phyloP scores from a whole-genome alignment of 2,113 vertebrate species.

The Brachyhypopomus occidentalis region DNA sequence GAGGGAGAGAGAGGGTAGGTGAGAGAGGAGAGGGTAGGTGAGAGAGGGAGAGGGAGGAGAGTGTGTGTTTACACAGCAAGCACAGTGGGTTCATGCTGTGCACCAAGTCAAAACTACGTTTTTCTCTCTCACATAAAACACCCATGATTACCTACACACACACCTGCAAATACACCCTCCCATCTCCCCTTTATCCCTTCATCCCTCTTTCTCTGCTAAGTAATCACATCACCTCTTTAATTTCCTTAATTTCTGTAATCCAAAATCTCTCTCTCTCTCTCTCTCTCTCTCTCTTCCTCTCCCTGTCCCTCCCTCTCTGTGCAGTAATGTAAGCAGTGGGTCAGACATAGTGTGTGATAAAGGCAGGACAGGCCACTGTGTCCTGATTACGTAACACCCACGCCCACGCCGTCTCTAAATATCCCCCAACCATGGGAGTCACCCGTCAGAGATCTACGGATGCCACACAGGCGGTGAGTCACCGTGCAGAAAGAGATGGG shows the following conservation, averaged over 20 bases:
- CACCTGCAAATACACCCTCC: neutral
- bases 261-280: neutral
- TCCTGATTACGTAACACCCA: slow-evolving; percentile 18
- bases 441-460: neutral
- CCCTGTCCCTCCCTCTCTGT: neutral
- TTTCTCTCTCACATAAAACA: slow-evolving; percentile 22
- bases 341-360: neutral
- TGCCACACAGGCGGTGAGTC: no score
- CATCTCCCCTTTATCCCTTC: slow-evolving; percentile 4
- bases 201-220: slow-evolving; percentile 9
- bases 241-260: slow-evolving; percentile 3
- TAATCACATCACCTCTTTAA: slow-evolving; percentile 1
- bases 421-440: neutral
- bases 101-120: slow-evolving; percentile 32
- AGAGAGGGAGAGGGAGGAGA: no score
- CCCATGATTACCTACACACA: neutral
- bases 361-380: neutral
- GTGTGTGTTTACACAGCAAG: slow-evolving; percentile 48
- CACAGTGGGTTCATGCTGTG: slow-evolving; percentile 45
- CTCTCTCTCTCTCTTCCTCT: neutral
- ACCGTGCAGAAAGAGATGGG: neutral
- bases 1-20: slow-evolving; percentile 16
- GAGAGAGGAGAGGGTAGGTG: no score
- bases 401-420: slow-evolving; percentile 5
- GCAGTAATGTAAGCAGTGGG: neutral